Percentiles rank a stretch among this genome's conserved stretches.
Conservation (phyloP, 2,888 invertebrate species). For the Hirtodrosophila trivittata region DNA sequence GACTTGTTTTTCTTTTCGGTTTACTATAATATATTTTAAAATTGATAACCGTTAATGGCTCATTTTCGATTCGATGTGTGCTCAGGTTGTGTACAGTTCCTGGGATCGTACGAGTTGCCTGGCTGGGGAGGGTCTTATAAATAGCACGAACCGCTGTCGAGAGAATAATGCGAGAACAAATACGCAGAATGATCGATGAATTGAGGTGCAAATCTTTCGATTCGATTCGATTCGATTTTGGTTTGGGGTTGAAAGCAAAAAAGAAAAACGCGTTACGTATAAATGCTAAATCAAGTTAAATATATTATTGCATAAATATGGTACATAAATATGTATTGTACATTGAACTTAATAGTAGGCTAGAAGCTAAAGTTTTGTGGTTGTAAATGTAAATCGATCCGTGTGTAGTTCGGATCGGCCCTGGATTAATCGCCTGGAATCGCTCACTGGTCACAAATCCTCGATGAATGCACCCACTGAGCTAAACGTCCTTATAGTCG, state of each 20-base stretch:
- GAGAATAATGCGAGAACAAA: slow-evolving; percentile 54
- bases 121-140: slow-evolving; percentile 42
- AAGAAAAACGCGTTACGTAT: slow-evolving; percentile 1
- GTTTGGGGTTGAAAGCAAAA: background rate
- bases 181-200: slow-evolving; percentile 66
- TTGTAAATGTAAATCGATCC: slow-evolving; percentile 40
- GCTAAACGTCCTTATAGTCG: slow-evolving; percentile 73
- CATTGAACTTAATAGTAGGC: slow-evolving; percentile 42
- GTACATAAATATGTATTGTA: slow-evolving; percentile 44
- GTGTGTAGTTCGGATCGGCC: slow-evolving; percentile 28
- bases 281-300: slow-evolving; percentile 32
- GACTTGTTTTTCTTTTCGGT: background rate
- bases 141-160: slow-evolving; percentile 51
- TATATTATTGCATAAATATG: slow-evolving; percentile 49
- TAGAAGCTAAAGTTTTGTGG: slow-evolving; percentile 26
- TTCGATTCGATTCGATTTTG: slow-evolving; percentile 3
- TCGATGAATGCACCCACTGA: background rate
- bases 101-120: slow-evolving; percentile 13
- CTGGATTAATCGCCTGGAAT: slow-evolving; percentile 29
- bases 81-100: slow-evolving; percentile 14
- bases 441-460: slow-evolving; percentile 8
- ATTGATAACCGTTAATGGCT: slow-evolving; percentile 54
- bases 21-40: slow-evolving; percentile 20
- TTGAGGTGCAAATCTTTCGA: slow-evolving; percentile 43
- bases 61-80: slow-evolving; percentile 35